Base-by-base conservation (phyloP, 2,888 invertebrate genomes). In the Linhomoeus sp. region DNA sequence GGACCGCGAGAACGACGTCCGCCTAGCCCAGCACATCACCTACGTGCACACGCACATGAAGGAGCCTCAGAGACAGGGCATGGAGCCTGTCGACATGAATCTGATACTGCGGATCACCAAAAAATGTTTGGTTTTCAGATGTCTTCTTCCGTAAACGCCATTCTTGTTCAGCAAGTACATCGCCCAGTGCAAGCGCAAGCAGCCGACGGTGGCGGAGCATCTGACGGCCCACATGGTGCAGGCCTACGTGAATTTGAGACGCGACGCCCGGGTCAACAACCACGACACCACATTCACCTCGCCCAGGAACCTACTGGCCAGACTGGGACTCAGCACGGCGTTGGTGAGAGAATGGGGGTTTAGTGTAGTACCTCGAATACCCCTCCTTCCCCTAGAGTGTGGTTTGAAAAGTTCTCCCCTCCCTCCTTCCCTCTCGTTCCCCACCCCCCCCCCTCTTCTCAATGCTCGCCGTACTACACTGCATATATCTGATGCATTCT, bases 1-100 rank as follows among this genome's bases (percentile, higher is more conserved):
- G 1, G 75, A 79, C 60, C 67, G 75, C 45, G 75, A 76, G 47
- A 76, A 76, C 57, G 80, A 80, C 68, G 67, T 77, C 24, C 63
- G 85, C 58, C 71, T 97, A 49, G 97, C 97, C 15, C 80, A 88
- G 66, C 97, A 97, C 69, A 94, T 97, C 49, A 84, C 94, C 1
- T 90, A 86, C 66, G 94, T 99, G 36, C 97, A 97, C 69, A 82
- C 82, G 62, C 80, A 88, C 69, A 77, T 77, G 55, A 74, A 76
- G 47, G 87, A 94, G 68, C 94, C 94, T 15, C 80, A 81, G 1
- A 60, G 61, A 15, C 69, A 73, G n/a, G 48, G 43, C 3, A 72
- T 77, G 46, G 74, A 77, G 56, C 85, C 43, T 24, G 2, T 43
- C n/a, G 43, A 43, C n/a, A 43, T 33, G 29, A 33, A 29, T 15